Percentiles rank a stretch among this genome's conserved stretches.
Evolutionary conservation across 2,113 vertebrate species (phyloP).

Genomic region (Camelus dromedarius): DNA sequence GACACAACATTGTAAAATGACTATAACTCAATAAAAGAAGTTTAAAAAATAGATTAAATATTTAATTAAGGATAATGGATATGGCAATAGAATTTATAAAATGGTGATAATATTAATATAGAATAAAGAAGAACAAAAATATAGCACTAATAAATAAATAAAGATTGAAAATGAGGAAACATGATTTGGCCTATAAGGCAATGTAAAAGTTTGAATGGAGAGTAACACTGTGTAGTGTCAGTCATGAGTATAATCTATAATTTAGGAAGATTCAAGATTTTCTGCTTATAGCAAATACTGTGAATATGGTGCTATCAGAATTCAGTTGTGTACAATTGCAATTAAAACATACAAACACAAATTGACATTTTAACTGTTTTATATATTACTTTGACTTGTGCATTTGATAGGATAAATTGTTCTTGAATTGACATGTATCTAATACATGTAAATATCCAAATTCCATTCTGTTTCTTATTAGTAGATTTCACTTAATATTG

Average conservation of each 20-base stretch:
- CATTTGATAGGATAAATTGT: conserved; percentile 63
- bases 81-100: background rate
- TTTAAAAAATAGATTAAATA: background rate
- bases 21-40: no score
- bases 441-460: background rate
- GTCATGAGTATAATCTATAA: background rate
- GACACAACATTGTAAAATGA: no score
- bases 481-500: background rate
- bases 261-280: background rate
- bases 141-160: background rate
- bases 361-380: conserved; percentile 69
- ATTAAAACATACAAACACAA: background rate
- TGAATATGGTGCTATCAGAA: background rate
- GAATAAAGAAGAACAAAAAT: conserved; percentile 29
- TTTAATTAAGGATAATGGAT: background rate
- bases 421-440: conserved; percentile 46
- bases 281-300: background rate
- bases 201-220: background rate
- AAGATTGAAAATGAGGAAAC: background rate
- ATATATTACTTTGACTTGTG: conserved; percentile 49
- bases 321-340: background rate
- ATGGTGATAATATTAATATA: conserved; percentile 39
- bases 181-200: background rate
- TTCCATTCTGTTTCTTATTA: conserved; percentile 28
- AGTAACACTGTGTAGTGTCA: background rate